A percentile compares a stretch with the other conserved stretches of the same genome.
These are phyloP conservation scores for Andrena camellia DNA, from an alignment of 2,888 invertebrate genomes.

Conservation along the genomic window DNA sequence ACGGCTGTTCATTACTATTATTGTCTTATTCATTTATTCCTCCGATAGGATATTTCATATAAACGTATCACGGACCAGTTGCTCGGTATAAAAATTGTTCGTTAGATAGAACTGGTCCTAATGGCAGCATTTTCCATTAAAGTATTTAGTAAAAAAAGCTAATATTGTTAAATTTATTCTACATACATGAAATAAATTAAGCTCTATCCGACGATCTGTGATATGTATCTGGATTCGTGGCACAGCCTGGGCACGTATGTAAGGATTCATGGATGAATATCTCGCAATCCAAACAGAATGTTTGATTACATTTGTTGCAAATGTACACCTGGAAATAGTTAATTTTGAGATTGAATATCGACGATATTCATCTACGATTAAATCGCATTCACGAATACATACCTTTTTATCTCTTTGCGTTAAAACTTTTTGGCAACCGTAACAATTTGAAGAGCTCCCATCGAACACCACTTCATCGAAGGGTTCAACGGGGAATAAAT, in stretches of 20 bases:
- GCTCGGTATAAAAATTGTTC: conserved; percentile 4
- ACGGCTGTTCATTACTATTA: background rate
- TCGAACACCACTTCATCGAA: conserved; percentile 91
- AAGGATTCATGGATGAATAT: conserved; percentile 96
- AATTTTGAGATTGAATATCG: background rate
- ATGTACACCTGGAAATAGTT: conserved; percentile 89
- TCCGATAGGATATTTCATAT: conserved; percentile 1
- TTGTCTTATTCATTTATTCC: conserved; percentile 19
- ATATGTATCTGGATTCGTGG: conserved; percentile 88
- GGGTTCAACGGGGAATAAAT: conserved; percentile 96
- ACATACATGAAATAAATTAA: conserved; percentile 45
- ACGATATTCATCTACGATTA: background rate
- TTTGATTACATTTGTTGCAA: conserved; percentile 92
- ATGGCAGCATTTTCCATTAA: conserved; percentile 15
- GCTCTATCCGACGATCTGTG: conserved; percentile 58
- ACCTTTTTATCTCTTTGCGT: conserved; percentile 91
- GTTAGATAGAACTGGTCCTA: conserved; percentile 20
- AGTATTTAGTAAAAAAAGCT: conserved; percentile 23
- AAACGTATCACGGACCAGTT: background rate
- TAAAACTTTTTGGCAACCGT: conserved; percentile 91
- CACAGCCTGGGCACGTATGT: conserved; percentile 98
- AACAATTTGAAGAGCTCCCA: conserved; percentile 88
- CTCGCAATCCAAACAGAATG: conserved; percentile 98
- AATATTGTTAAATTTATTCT: conserved; percentile 42
- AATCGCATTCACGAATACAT: background rate